Percentiles rank a stretch among this genome's conserved stretches.
phyloP scores from a whole-genome alignment of 2,797 vertebrate species.

The Tapera naevia region DNA sequence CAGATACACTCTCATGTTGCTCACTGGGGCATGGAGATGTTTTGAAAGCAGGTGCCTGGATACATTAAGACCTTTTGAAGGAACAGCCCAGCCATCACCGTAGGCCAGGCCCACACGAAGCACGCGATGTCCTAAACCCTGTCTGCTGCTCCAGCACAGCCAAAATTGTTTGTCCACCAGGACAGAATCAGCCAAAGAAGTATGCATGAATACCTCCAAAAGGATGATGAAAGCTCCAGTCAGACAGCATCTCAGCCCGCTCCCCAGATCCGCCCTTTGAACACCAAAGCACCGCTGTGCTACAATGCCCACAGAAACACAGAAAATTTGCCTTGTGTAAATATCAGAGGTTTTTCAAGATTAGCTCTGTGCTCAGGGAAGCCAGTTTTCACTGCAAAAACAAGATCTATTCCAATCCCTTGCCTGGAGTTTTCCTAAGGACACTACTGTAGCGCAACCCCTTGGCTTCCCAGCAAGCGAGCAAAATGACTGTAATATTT shows the following conservation, averaged over 20 bases:
- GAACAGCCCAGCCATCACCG: not conserved
- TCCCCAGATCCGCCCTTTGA: not conserved
- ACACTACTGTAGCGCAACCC: not conserved
- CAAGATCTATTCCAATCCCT: not conserved
- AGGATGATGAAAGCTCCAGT: not conserved
- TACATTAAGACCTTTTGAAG: not conserved
- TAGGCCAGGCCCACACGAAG: fast-evolving
- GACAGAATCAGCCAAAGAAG: not conserved
- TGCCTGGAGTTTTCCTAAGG: not conserved
- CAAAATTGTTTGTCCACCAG: not conserved
- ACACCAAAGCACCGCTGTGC: not conserved
- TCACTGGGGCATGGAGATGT: not conserved
- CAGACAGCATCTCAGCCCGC: fast-evolving
- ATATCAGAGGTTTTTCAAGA: conserved; percentile 1
- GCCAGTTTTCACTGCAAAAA: conserved; percentile 25
- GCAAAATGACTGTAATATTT: not conserved
- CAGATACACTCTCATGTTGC: not conserved
- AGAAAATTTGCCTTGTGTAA: conserved; percentile 11
- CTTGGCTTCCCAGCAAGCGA: not conserved
- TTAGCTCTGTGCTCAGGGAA: conserved; percentile 14
- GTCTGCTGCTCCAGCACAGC: not conserved
- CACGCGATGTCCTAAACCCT: not conserved
- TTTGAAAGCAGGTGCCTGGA: not conserved
- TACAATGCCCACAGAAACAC: not conserved
- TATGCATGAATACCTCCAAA: not conserved